Conservation (phyloP, 2,888 invertebrate species). For the Arge pagana region DNA sequence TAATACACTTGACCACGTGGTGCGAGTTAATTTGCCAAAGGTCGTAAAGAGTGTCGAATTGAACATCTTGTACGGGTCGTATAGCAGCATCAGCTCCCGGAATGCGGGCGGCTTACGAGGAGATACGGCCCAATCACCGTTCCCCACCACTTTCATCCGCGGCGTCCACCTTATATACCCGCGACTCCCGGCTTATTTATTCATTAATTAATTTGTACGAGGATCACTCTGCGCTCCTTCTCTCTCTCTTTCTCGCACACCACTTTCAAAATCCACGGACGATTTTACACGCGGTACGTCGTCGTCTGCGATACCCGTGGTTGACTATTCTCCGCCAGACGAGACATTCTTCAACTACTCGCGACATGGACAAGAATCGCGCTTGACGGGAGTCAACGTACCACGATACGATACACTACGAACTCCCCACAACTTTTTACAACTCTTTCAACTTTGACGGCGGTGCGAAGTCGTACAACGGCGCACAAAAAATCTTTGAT, state of each 20-base stretch:
- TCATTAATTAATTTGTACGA: constrained; percentile 28
- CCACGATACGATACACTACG: too few relatives aligned
- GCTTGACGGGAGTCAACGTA: too few relatives aligned
- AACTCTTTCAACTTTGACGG: too few relatives aligned
- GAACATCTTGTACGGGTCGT: constrained; percentile 28
- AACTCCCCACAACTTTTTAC: too few relatives aligned
- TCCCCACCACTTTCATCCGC: constrained; percentile 18
- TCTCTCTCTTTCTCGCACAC: too few relatives aligned
- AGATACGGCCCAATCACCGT: constrained; percentile 37
- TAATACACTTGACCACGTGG: constrained; percentile 21
- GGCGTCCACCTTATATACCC: constrained; percentile 15
- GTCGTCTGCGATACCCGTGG: too few relatives aligned
- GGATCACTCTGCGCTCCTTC: constrained; percentile 16
- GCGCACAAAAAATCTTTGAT: too few relatives aligned
- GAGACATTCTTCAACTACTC: constrained; percentile 13
- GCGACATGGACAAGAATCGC: too few relatives aligned
- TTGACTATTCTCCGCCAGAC: background rate
- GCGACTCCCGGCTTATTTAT: constrained; percentile 23
- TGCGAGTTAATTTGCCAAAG: constrained; percentile 32
- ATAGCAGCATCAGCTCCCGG: constrained; percentile 33
- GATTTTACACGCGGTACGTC: too few relatives aligned
- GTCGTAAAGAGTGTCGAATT: constrained; percentile 36
- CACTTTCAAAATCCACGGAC: too few relatives aligned
- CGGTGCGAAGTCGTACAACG: too few relatives aligned
- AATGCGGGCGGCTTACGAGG: constrained; percentile 33